Evolutionary conservation across 1,140 invertebrate species (phyloP).

Genomic region (Tyrophagus putrescentiae): DNA sequence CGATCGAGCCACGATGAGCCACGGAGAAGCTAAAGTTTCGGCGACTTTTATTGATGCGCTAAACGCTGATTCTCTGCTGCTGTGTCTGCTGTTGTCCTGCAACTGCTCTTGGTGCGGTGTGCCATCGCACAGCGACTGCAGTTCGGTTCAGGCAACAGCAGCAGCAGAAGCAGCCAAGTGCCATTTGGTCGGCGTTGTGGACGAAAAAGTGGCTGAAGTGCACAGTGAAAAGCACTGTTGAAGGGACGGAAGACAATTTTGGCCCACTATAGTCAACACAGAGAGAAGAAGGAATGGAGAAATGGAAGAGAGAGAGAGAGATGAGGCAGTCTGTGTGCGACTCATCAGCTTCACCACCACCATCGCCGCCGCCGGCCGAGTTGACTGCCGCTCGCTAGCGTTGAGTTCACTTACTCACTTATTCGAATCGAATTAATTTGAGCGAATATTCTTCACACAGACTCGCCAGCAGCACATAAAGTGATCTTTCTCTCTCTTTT

Average conservation of each 20-base stretch:
- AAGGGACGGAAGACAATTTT: neutral
- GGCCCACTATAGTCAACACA: neutral
- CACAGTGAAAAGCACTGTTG: no score
- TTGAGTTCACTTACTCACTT: slow-evolving; percentile 12
- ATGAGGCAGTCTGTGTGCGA: neutral
- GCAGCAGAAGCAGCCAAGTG: no score
- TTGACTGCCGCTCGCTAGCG: no score
- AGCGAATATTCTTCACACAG: slow-evolving; percentile 11
- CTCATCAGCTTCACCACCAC: neutral
- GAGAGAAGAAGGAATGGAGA: neutral
- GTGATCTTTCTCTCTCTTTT: neutral
- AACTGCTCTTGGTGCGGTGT: no score
- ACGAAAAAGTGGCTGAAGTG: no score
- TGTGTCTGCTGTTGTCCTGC: no score
- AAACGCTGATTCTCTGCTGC: neutral
- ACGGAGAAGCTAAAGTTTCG: slow-evolving; percentile 3
- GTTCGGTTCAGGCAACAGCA: no score
- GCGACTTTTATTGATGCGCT: slow-evolving; percentile 12
- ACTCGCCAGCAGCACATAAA: neutral
- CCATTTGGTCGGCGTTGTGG: no score
- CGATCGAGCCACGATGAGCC: neutral
- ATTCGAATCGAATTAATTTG: slow-evolving; percentile 16
- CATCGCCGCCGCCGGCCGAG: neutral
- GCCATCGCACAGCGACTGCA: no score
- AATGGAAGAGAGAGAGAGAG: neutral